phyloP scores from a whole-genome alignment of 2,113 vertebrate species.

The Scatophagus argus region DNA sequence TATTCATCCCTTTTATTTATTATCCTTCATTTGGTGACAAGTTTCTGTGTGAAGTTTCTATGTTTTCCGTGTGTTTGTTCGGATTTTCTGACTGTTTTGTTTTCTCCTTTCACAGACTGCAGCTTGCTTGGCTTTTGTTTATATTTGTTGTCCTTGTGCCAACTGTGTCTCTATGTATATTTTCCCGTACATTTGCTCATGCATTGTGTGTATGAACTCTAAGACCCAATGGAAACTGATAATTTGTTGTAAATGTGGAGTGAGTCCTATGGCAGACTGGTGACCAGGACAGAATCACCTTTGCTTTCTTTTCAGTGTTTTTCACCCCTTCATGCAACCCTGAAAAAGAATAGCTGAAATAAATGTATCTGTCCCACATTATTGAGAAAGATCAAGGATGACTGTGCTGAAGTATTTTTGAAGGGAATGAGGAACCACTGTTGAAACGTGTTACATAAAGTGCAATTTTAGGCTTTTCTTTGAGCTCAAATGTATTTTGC shows the following conservation, averaged over 20 bases:
- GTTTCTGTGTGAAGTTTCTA: background rate
- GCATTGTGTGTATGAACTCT: background rate
- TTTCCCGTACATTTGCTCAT: background rate
- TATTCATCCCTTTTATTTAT: background rate
- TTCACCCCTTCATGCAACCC: background rate
- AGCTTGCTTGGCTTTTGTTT: background rate
- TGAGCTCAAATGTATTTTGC: slow-evolving; percentile 44
- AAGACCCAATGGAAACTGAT: background rate
- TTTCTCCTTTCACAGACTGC: background rate
- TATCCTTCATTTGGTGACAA: background rate
- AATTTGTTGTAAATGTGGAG: background rate
- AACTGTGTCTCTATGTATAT: background rate
- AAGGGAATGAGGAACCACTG: slow-evolving; percentile 6
- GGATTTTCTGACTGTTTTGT: background rate
- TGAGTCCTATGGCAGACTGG: background rate
- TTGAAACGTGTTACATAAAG: slow-evolving; percentile 33
- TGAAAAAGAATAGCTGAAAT: background rate
- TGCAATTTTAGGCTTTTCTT: slow-evolving; percentile 34
- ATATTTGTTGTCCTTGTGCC: background rate
- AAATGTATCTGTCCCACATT: background rate
- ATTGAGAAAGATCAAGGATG: slow-evolving; percentile 12
- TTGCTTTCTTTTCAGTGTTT: background rate
- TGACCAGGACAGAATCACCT: background rate
- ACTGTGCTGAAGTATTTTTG: background rate
- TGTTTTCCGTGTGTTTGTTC: background rate